These are phyloP conservation scores for Gallinago media DNA, from an alignment of 2,113 vertebrate genomes.

Conservation along the genomic window DNA sequence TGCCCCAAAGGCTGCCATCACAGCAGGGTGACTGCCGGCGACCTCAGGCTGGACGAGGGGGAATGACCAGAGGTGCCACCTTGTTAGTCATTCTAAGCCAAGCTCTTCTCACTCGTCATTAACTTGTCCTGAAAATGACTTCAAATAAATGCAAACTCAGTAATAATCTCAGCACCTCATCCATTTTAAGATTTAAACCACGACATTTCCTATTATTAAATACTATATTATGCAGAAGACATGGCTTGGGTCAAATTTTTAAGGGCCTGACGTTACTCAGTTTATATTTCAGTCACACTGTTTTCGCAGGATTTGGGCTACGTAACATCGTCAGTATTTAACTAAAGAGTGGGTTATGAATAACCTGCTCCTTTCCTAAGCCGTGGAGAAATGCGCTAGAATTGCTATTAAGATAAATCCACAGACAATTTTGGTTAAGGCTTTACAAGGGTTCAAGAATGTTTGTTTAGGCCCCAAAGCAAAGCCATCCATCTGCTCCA, in stretches of 20 bases:
- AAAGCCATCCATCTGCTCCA: background rate
- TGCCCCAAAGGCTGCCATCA: background rate
- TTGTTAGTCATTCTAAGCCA: accelerated
- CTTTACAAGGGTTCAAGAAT: background rate
- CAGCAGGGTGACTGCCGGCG: background rate
- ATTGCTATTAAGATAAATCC: background rate
- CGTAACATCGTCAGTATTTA: background rate
- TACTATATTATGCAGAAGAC: background rate
- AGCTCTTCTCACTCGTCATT: background rate
- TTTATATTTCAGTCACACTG: background rate
- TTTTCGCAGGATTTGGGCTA: background rate
- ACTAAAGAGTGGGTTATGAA: background rate
- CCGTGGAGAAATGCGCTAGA: background rate
- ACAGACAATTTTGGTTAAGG: background rate
- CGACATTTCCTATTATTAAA: background rate
- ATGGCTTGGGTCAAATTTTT: background rate
- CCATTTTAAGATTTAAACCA: background rate
- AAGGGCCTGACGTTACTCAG: background rate
- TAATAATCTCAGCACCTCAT: background rate
- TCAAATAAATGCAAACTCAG: background rate
- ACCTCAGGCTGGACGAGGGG: background rate
- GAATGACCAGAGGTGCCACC: background rate
- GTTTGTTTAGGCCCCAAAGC: background rate
- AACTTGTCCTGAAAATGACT: background rate
- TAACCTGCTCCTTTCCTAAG: background rate